Evolutionary conservation across 2,888 invertebrate species (phyloP), one percentile per base, ranked within the genome.

Genomic region (Ischnura elegans): DNA sequence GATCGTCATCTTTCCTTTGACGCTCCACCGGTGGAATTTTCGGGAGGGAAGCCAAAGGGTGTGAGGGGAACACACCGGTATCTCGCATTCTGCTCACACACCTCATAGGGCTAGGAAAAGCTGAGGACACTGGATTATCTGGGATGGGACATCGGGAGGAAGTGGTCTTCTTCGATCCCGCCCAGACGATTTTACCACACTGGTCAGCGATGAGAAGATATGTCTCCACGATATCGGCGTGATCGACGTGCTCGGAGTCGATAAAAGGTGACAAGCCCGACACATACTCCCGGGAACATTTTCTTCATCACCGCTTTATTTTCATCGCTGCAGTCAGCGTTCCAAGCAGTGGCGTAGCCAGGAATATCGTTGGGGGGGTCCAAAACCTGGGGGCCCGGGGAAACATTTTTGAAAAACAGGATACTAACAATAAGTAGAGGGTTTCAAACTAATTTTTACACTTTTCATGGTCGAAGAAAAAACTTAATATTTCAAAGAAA

Each of bases 1-100:
- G 90, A 90, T 90, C 90, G n/a, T 90, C 90, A 90, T 90, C 90
- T 90, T 61, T 90, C 8, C 61, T 61, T 90, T 61, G 61, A 90
- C 90, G 61, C 61, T 42, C 42, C 55, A 13, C 87, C 87, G 87
- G 55, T 55, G 55, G 87, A 51, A 55, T 36, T n/a, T 45, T 47
- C 47, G 87, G 87, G 87, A 87, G 42, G 36, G 36, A 87, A 87
- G 87, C 87, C 87, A 87, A 87, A 87, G 42, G 55, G 51, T n/a
- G 36, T 47, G 61, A 21, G 61, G 61, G 61, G n/a, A n/a, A n/a
- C 61, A 25, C 61, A 16, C 61, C 61, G 51, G 51, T 19, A 6
- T 51, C 51, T 51, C 51, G 19, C 51, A 51, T 51, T 13, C 8
- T 19, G 16, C 19, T 19, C 51, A 51, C 51, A 13, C 51, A 6